phyloP scores from a whole-genome alignment of 2,113 vertebrate genomes.

The Stegostoma tigrinum region DNA sequence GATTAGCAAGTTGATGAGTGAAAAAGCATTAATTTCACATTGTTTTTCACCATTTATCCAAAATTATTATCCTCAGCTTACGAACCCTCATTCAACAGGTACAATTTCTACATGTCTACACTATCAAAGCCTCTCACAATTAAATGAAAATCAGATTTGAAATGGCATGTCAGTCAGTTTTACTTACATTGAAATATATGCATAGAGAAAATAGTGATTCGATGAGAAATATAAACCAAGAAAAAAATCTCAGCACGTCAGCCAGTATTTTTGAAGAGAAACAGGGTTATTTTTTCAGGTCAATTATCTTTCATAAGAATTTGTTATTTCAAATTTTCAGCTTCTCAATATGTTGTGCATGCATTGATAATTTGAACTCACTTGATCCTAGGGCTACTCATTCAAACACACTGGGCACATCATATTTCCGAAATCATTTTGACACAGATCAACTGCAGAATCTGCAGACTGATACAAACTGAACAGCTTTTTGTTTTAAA shows the following conservation, averaged over 20 bases:
- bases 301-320: too few species aligned
- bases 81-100: background rate
- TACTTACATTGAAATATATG: background rate
- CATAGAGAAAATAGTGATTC: background rate
- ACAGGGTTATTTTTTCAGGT: too few species aligned
- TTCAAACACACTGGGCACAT: background rate
- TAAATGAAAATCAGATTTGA: background rate
- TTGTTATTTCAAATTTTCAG: too few species aligned
- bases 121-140: background rate
- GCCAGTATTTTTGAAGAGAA: too few species aligned
- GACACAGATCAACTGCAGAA: background rate
- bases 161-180: background rate
- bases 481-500: background rate
- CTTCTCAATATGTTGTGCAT: too few species aligned
- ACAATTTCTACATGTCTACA: background rate
- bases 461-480: background rate
- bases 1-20: background rate
- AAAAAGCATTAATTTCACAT: background rate
- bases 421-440: background rate
- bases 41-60: background rate
- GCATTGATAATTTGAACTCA: background rate
- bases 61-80: background rate
- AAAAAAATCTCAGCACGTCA: too few species aligned
- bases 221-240: too few species aligned
- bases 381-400: background rate